Evolutionary conservation across 2,113 vertebrate species (phyloP).

Genomic region (Oreochromis niloticus): DNA sequence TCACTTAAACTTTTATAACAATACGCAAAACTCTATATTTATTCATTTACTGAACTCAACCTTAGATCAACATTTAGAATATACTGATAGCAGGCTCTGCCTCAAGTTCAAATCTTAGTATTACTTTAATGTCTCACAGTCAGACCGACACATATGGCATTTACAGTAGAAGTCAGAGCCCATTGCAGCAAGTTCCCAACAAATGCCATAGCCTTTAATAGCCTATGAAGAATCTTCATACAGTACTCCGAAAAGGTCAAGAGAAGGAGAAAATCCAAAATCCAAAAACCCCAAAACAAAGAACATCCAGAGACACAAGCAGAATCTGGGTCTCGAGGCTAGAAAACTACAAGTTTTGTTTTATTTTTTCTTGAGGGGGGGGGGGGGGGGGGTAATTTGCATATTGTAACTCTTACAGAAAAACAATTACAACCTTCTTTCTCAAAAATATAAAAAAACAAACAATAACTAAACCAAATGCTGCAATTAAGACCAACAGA

Average conservation of each 20-base stretch:
- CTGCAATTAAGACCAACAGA: neutral
- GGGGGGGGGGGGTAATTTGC: neutral
- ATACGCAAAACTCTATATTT: neutral
- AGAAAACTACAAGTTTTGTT: neutral
- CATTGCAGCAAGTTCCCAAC: neutral
- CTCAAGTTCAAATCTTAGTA: neutral
- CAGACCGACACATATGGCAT: neutral
- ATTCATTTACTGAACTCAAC: neutral
- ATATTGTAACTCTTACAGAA: neutral
- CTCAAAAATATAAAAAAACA: neutral
- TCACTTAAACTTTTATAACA: neutral
- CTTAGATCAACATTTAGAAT: neutral
- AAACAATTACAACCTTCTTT: neutral
- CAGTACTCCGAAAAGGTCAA: constrained; percentile 1
- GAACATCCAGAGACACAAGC: neutral
- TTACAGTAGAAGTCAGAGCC: neutral
- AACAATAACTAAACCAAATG: neutral
- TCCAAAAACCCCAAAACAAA: neutral
- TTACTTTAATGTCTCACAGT: neutral
- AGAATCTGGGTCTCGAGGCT: neutral
- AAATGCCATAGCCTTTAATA: constrained; percentile 1
- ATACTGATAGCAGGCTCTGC: neutral
- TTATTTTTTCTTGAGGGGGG: neutral
- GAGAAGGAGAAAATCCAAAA: neutral
- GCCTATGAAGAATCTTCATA: neutral